Percentiles rank a stretch among this genome's conserved stretches.
phyloP scores from a whole-genome alignment of 2,113 vertebrate species.

The Hippocampus barbouri region DNA sequence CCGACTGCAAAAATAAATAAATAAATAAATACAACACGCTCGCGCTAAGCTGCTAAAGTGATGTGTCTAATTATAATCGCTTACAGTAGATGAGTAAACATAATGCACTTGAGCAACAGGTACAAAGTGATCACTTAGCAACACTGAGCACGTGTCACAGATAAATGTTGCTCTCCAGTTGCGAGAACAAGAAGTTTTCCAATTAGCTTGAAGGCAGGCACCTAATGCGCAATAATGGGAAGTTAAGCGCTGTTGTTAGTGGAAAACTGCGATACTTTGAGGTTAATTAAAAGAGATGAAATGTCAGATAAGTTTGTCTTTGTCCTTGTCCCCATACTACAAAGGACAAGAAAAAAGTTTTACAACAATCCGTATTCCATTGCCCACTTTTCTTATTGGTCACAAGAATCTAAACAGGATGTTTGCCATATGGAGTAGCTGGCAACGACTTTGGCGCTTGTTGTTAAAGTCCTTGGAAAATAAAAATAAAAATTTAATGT shows the following conservation, averaged over 20 bases:
- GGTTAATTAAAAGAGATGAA: background rate
- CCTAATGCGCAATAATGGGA: background rate
- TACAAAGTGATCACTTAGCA: conserved; percentile 28
- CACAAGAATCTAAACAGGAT: too few species aligned
- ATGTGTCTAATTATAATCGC: conserved; percentile 46
- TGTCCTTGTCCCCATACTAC: background rate
- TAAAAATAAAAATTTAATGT: too few species aligned
- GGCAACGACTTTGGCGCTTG: too few species aligned
- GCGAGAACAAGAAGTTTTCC: background rate
- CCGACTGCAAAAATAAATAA: conserved; percentile 39
- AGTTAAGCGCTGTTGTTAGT: background rate
- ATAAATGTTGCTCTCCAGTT: background rate
- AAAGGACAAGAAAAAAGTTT: background rate
- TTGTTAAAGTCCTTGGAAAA: too few species aligned
- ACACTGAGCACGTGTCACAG: conserved; percentile 31
- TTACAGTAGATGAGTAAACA: conserved; percentile 46
- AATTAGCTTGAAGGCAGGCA: background rate
- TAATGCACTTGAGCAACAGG: conserved; percentile 28
- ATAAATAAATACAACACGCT: conserved; percentile 9
- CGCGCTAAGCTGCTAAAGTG: conserved; percentile 41
- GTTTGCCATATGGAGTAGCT: too few species aligned
- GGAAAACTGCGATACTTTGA: background rate
- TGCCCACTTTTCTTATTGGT: too few species aligned
- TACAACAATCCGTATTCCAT: background rate
- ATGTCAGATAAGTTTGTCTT: background rate